These are phyloP conservation scores for Opisthograptis luteolata DNA, from an alignment of 2,888 invertebrate genomes.

Conservation along the genomic window DNA sequence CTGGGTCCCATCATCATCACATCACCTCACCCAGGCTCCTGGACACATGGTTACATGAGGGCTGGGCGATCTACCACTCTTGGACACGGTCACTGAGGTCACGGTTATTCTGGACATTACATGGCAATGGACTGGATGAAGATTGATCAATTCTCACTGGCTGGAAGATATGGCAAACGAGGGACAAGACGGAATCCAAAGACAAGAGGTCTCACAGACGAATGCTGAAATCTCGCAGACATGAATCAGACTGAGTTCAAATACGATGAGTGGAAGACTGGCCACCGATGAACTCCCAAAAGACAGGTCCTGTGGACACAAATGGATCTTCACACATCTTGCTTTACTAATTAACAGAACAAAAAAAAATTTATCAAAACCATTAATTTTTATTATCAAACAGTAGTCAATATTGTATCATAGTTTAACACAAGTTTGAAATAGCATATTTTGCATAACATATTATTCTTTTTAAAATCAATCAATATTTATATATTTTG, in stretches of 20 bases:
- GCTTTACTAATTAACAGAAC: slow-evolving; percentile 41
- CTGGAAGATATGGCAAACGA: background rate
- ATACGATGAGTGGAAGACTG: slow-evolving; percentile 17
- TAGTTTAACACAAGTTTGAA: slow-evolving; percentile 31
- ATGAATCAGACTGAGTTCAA: slow-evolving; percentile 7
- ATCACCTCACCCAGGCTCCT: slow-evolving; percentile 74
- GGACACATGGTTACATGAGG: slow-evolving; percentile 57
- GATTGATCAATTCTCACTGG: background rate
- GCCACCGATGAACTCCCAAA: slow-evolving; percentile 9
- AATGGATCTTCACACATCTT: slow-evolving; percentile 33
- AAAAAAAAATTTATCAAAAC: slow-evolving; percentile 27
- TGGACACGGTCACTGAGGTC: slow-evolving; percentile 26
- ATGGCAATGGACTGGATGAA: slow-evolving; percentile 19
- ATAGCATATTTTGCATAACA: slow-evolving; percentile 33
- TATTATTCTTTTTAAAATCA: slow-evolving; percentile 27
- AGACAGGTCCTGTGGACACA: slow-evolving; percentile 14
- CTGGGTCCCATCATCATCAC: slow-evolving; percentile 69
- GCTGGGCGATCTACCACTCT: slow-evolving; percentile 51
- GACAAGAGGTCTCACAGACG: slow-evolving; percentile 12
- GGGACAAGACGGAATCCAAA: background rate
- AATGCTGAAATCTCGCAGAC: background rate
- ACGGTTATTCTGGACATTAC: slow-evolving; percentile 25
- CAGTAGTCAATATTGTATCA: slow-evolving; percentile 36
- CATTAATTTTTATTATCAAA: slow-evolving; percentile 32
- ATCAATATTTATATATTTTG: slow-evolving; percentile 15